Evolutionary conservation across 2,113 vertebrate genomes (phyloP), one percentile per base, ranked within the genome.

Genomic region (Psilopogon haemacephalus): DNA sequence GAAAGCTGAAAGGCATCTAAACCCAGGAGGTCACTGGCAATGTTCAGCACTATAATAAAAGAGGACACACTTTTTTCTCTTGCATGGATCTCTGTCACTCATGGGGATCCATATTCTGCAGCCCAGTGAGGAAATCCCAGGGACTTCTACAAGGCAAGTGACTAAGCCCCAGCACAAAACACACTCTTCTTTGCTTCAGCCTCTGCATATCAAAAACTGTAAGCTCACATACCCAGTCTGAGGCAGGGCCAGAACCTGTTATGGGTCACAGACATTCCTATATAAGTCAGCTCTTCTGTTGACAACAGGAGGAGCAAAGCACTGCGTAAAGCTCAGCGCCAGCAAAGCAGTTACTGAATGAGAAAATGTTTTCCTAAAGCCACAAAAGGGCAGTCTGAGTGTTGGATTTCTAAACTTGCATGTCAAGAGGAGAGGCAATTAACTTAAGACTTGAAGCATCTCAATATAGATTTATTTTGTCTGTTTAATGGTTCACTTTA

Each of bases 1-100:
- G 98, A 98, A 58, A 99, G 95, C 95, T 99, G 98, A 96, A 99
- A 99, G 70, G 97, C 96, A 2, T 99, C 99, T 96, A 99, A 97
- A 50, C 98, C 99, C 94, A 99, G 96, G 52, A 99, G 97, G 52
- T 99, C 99, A 58, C 98, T 98, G 94, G 98, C 98, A 67, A 98
- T 94, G 86, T 91, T 98, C 91, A 98, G 95, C 96, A 98, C 99
- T 99, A 12, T 98, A 96, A 50, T 62, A 95, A 71, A 96, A 62
- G 90, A 33, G 65, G 40, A 76, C 27, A 97, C 8, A 7, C 0
- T 8, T 78, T 83, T 82, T 89, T 30, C 12, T 73, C 21, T 40
- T 78, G n/a, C 38, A 10, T 12, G 24, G 54, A 52, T 33, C 44
- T 27, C 44, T 55, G 46, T 27, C 33, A 27, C 28, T 72, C 26